A percentile compares a stretch with the other conserved stretches of the same genome.
Evolutionary conservation across 2,797 vertebrate genomes (phyloP).

Genomic region (Luscinia luscinia): DNA sequence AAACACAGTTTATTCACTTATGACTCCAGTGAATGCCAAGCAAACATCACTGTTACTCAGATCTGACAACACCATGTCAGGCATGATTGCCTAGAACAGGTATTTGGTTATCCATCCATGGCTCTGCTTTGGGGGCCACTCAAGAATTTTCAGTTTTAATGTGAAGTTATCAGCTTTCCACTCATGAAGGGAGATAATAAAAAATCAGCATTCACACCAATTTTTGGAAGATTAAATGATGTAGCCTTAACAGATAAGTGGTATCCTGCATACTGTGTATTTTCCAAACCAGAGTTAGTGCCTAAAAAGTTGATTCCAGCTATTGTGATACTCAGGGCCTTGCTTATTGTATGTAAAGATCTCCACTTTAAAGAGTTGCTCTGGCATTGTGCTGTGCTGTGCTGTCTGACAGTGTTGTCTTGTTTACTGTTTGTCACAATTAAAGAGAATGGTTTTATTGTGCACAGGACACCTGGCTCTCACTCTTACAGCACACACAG

Average conservation of each 20-base stretch:
- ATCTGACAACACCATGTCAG: background rate
- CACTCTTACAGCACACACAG: accelerated
- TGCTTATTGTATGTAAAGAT: background rate
- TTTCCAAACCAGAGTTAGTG: slow-evolving; percentile 45
- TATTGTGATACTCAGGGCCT: slow-evolving; percentile 61
- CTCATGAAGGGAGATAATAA: background rate
- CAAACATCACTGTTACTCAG: accelerated
- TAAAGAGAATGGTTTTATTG: background rate
- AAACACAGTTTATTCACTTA: accelerated
- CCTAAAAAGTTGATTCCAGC: slow-evolving; percentile 33
- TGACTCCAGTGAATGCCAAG: background rate
- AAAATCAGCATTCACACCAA: background rate
- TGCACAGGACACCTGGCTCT: background rate
- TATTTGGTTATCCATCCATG: accelerated
- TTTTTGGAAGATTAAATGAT: background rate
- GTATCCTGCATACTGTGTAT: slow-evolving; percentile 31
- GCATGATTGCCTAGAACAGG: background rate
- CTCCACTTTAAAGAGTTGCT: background rate
- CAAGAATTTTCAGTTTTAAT: background rate
- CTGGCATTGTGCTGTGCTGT: background rate
- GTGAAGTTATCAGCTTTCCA: background rate
- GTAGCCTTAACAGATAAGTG: slow-evolving; percentile 25
- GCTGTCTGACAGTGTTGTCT: background rate
- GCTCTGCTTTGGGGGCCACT: background rate
- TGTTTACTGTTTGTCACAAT: background rate